Evolutionary conservation across 35 echinoderm and acorn worm genomes (phyloP).

Genomic region (Lytechinus variegatus): DNA sequence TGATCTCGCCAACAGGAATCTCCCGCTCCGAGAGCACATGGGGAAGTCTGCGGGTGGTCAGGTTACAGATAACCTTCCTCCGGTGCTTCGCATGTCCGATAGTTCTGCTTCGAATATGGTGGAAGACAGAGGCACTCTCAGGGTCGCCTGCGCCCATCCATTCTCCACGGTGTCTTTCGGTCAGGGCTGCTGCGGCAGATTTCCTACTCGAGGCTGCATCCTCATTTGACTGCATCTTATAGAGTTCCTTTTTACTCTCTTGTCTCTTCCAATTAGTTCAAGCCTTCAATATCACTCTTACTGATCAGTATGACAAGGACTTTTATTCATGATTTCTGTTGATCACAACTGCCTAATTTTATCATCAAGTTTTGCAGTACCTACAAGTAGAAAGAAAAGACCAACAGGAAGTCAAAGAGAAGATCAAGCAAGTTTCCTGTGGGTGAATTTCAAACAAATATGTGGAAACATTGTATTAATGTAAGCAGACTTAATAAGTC

Average conservation of each 20-base stretch:
- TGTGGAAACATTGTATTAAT: too few species aligned
- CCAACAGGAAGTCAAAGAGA: too few species aligned
- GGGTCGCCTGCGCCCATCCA: slow-evolving; percentile 18
- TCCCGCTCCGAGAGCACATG: slow-evolving; percentile 69
- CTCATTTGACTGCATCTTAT: not conserved
- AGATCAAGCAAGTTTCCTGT: too few species aligned
- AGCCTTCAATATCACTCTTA: not conserved
- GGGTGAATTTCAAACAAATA: too few species aligned
- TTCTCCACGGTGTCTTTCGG: not conserved
- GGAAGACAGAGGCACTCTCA: slow-evolving; percentile 55
- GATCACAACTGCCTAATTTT: too few species aligned
- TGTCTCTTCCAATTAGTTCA: not conserved
- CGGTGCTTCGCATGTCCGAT: slow-evolving; percentile 26
- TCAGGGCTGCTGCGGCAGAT: not conserved
- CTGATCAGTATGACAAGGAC: not conserved
- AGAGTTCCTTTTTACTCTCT: not conserved
- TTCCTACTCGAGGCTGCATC: not conserved
- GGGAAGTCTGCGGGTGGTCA: slow-evolving; percentile 55
- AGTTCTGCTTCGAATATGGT: slow-evolving; percentile 54
- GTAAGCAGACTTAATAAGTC: too few species aligned
- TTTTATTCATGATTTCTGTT: too few species aligned
- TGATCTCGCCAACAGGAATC: slow-evolving; percentile 67
- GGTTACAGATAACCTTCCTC: slow-evolving; percentile 34
- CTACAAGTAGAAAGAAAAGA: too few species aligned
- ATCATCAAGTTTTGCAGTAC: too few species aligned